phyloP scores from a whole-genome alignment of 2,797 vertebrate genomes.

The Argentina silus region DNA sequence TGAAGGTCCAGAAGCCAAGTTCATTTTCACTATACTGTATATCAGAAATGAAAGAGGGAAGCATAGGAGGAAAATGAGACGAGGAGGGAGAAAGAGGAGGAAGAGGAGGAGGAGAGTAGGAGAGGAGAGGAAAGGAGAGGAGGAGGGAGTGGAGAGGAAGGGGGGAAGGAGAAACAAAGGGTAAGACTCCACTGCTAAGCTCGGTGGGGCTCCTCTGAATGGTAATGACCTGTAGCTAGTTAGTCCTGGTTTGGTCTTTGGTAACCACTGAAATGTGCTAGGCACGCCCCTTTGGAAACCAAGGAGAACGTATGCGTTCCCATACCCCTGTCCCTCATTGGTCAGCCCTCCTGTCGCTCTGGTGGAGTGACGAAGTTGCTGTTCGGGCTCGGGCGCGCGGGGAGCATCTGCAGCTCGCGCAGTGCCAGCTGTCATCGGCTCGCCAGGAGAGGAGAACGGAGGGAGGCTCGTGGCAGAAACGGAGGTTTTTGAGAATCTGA shows the following conservation, averaged over 20 bases:
- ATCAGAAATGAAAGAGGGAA: too few species aligned
- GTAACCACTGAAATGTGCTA: not conserved
- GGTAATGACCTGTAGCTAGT: too few species aligned
- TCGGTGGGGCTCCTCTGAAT: slow-evolving; percentile 11
- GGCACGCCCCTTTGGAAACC: slow-evolving; percentile 53
- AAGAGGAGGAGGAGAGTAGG: not conserved
- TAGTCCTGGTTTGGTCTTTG: too few species aligned
- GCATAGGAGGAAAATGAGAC: too few species aligned
- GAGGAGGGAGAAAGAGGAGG: too few species aligned
- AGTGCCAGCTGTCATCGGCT: slow-evolving; percentile 70
- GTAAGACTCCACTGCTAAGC: too few species aligned
- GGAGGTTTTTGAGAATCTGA: slow-evolving; percentile 34
- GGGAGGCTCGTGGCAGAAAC: slow-evolving; percentile 10
- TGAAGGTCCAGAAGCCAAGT: too few species aligned
- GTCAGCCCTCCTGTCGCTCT: slow-evolving; percentile 16
- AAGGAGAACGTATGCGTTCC: slow-evolving; percentile 19
- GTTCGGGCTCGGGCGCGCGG: not conserved
- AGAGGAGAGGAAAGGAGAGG: not conserved
- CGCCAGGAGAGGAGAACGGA: slow-evolving; percentile 42
- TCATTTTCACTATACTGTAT: too few species aligned
- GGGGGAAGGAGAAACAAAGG: too few species aligned
- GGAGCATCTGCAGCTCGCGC: slow-evolving; percentile 66
- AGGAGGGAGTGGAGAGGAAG: too few species aligned
- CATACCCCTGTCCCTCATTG: slow-evolving; percentile 50
- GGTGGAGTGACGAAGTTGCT: not conserved